Evolutionary conservation across 2,113 vertebrate species (phyloP), one percentile per base, ranked within the genome.

Genomic region (Hoplias malabaricus): DNA sequence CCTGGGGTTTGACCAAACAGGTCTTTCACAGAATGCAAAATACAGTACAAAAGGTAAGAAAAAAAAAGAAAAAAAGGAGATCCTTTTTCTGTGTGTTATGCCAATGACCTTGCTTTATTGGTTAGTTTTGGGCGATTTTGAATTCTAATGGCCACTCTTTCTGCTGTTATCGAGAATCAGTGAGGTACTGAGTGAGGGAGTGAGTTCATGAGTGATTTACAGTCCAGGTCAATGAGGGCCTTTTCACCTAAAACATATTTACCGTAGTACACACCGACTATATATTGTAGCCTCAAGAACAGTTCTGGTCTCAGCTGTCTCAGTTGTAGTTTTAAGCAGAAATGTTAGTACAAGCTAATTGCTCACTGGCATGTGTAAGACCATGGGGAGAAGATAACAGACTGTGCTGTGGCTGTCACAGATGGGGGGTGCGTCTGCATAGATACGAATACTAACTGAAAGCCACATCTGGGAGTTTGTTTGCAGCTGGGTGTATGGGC

Each of bases 241-340:
- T 11, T 46, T 5, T 16, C 14, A 16, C 19, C 8, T 5, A 56
- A 66, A 56, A 73, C 29, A 14, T n/a, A 68, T 67, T 77, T 54
- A 34, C 43, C 68, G n/a, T 34, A 59, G 53, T 36, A 69, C n/a
- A 57, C n/a, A 57, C 36, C n/a, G 16, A 25, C 63, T 40, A 2
- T 33, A 33, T 61, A 16, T 19, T 23, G 25, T 42, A 56, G 16
- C 23, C 6, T 40, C 46, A 62, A 59, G 59, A 76, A 61, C 71
- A 70, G 36, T 70, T 69, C n/a, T 34, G 27, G 67, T 29, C 69
- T 75, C 31, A 70, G 76, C 29, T 42, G 46, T 48, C 61, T 16
- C 5, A 69, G 59, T 34, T 8, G 63, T 75, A 73, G 61, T 40
- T 79, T 56, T 48, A 74, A 79, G 33, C 21, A 33, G 63, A 68